Evolutionary conservation across 2,113 vertebrate species (phyloP), one percentile per base, ranked within the genome.

Genomic region (Rhineura floridana): DNA sequence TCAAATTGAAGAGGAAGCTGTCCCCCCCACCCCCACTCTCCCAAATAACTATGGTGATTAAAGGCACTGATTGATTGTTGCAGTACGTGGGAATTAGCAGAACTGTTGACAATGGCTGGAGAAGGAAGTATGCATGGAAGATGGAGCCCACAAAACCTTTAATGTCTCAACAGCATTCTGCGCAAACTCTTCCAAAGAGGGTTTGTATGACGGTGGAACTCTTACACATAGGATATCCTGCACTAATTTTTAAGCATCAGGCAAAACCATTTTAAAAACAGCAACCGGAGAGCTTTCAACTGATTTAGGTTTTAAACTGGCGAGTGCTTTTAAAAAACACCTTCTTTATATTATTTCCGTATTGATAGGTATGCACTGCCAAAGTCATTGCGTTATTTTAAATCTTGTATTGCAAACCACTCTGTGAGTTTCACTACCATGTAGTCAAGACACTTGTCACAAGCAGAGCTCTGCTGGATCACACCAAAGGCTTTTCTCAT

Each of bases 71-170:
- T 63, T 44, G 83, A 86, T 86, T 17, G 13, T 12, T 4, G n/a
- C 19, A 19, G 28, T 28, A 10, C 44, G 23, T 39, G 9, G n/a
- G 55, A 65, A 80, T 62, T 67, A 62, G 76, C 25, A 63, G 67
- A 52, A 33, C 1, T 17, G 55, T 52, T 48, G 12, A 48, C 69
- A 11, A 63, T 44, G 8, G 67, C 30, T 79, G 65, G 0, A 19
- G 7, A 1, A 1, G 0, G 0, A 0, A 11, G 0, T 33, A 44
- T 25, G 81, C 15, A 0, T 65, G 28, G 83, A 85, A 0, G 17
- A 0, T 0, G 0, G 0, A 7, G 21, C 23, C 62, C 1, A 65
- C 48, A 13, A 6, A 75, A 88, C 69, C 11, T 48, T n/a, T 7
- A 30, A 39, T 19, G 17, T 13, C 15, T 2, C 62, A 12, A 65